A percentile compares a stretch with the other conserved stretches of the same genome.
Conservation (phyloP, 92 coral and sea anemone species). For the Hydrozoanthus gracilis region DNA sequence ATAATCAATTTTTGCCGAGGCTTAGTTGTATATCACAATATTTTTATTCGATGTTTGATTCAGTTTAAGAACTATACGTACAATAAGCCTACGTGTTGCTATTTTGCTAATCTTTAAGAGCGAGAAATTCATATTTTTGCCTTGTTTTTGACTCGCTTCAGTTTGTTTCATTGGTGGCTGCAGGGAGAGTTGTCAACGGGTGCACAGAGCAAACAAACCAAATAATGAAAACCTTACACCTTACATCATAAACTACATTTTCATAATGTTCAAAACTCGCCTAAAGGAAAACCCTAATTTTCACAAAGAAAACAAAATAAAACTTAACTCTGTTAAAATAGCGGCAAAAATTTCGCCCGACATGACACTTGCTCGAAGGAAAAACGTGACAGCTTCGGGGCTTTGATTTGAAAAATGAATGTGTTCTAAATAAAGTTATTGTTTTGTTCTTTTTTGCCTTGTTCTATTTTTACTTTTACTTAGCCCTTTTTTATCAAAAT, state of each 20-base stretch:
- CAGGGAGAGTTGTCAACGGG: constrained; percentile 12
- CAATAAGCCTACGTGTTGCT: not conserved
- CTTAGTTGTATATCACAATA: no score
- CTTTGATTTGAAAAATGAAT: no score
- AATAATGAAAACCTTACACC: not conserved
- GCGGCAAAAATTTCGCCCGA: no score
- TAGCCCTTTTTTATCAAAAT: no score
- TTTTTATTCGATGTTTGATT: not conserved
- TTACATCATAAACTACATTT: not conserved
- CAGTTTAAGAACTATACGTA: not conserved
- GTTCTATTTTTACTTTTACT: no score
- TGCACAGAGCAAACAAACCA: constrained; percentile 4
- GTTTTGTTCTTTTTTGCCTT: no score
- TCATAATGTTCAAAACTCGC: not conserved
- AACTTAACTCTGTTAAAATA: no score
- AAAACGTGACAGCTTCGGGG: no score
- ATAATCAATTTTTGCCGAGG: not conserved
- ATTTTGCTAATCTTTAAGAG: not conserved
- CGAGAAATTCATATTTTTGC: not conserved
- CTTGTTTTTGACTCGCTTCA: not conserved
- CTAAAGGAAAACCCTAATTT: no score
- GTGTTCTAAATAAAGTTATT: no score
- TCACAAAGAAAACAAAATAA: no score
- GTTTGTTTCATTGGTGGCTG: constrained; percentile 6
- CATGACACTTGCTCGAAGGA: no score